Base-by-base conservation (phyloP, 2,888 invertebrate species). In the Harpagoxenus sublaevis region DNA sequence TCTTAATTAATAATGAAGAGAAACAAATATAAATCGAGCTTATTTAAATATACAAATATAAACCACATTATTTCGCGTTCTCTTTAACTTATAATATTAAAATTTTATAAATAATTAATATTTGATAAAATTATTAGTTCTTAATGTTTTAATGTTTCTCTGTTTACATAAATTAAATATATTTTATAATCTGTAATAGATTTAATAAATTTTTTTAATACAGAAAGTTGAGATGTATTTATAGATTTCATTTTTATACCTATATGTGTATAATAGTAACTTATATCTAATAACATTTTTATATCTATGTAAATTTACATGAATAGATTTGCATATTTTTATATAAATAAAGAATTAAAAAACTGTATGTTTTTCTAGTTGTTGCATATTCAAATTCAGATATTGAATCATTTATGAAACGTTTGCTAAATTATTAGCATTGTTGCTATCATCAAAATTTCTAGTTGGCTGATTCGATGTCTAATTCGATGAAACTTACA, bases 381-480 rank as follows among this genome's bases (percentile, higher is more conserved):
- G 0, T 1, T 28, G 39, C 18, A 73, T 57, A 15, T 15, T 48
- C 3, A 62, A 23, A 74, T 35, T 48, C 9, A 51, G 3, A 53
- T 28, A 35, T 55, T 39, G 28, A 57, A 6, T 42, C 6, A 0
- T 28, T 73, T 57, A 15, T 28, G 2, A 48, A 68, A 28, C 23
- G 5, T 53, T 15, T 15, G 9, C 55, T 39, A 42, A 73, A 57
- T 63, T 51, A 77, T 51, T 51, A 53, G 3, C 23, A 9, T 35
- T 42, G n/a, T 74, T 42, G 48, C 15, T 12, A 51, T 39, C 8
- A 48, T n/a, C 51, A 65, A 51, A 51, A 77, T 77, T 65, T 63
- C 23, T 63, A 31, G 35, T 55, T 42, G 71, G 15, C 28, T 39
- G 23, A 71, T 73, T 73, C 28, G 23, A 15, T 18, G 71, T 23